A percentile compares a stretch with the other conserved stretches of the same genome.
Conservation (phyloP, 2,797 vertebrate genomes). For the Amblyraja radiata region DNA sequence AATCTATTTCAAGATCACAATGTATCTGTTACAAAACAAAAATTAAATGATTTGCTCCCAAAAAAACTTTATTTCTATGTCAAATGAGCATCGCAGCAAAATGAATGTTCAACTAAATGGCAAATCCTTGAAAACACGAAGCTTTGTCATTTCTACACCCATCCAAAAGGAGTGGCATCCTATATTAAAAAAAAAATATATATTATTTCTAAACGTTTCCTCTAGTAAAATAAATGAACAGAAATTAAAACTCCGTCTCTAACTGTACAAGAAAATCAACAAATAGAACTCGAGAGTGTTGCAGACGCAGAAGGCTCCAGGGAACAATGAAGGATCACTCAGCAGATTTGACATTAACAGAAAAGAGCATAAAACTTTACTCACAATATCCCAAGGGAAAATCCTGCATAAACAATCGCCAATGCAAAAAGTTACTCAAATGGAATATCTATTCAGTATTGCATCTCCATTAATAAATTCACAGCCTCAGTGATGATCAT, state of each 20-base stretch:
- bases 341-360: neutral
- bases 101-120: neutral
- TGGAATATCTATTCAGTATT: neutral
- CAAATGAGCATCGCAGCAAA: neutral
- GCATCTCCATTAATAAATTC: neutral
- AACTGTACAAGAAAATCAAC: slow-evolving; percentile 46
- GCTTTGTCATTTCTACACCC: slow-evolving; percentile 45
- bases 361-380: neutral
- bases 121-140: slow-evolving; percentile 1
- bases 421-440: neutral
- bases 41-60: neutral
- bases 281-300: slow-evolving; percentile 41
- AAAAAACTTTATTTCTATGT: neutral
- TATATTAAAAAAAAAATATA: slow-evolving; percentile 43
- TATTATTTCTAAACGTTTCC: neutral
- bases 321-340: slow-evolving; percentile 28
- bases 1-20: slow-evolving; percentile 31
- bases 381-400: neutral
- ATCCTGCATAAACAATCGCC: neutral
- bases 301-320: slow-evolving; percentile 44
- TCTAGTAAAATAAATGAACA: neutral
- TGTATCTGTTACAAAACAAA: neutral
- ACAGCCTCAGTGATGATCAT: neutral
- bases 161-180: slow-evolving; percentile 52
- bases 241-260: slow-evolving; percentile 38